Base-by-base conservation (phyloP, 2,888 invertebrate species). In the Cephus runcator region DNA sequence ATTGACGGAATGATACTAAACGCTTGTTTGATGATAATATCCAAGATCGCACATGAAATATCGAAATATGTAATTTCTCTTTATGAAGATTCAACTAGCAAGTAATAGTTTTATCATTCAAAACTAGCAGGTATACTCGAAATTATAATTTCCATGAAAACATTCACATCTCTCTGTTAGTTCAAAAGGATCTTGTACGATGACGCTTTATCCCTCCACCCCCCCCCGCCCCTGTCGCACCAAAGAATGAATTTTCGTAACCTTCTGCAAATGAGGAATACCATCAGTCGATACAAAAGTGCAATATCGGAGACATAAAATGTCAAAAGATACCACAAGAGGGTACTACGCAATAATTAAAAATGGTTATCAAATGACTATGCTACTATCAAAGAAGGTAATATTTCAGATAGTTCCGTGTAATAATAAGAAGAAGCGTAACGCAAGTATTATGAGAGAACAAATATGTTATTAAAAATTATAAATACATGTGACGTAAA, bases 221-320 rank as follows among this genome's bases (percentile, higher is more conserved):
- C 0, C 0, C 9, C 56, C 9, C 6, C 9, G 9, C 6, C n/a
- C n/a, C n/a, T n/a, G n/a, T n/a, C n/a, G n/a, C 9, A 0, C 0
- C 9, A 34, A 6, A 23, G 0, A 23, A 23, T 23, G 1, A 2
- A 56, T 56, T 23, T 56, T 56, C 56, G 23, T 36, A 23, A 56
- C 9, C 1, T 0, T 56, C 23, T 2, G 9, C 15, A 56, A 23
- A 23, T 0, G 9, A 56, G 56, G 6, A 56, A 56, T 23, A 56
- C 23, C 56, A 23, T 56, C 56, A 9, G 23, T 56, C 56, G 56
- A 15, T 23, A 23, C 23, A 56, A 56, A 23, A 23, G 23, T 56
- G 23, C 23, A 56, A 23, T 23, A 0, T 56, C 56, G 1, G 23
- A 56, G 56, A 23, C 23, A 23, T 23, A 56, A 23, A 56, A 9